phyloP scores from a whole-genome alignment of 37 sponge, comb jelly and placozoan genomes.

The Petrosia ficiformis region DNA sequence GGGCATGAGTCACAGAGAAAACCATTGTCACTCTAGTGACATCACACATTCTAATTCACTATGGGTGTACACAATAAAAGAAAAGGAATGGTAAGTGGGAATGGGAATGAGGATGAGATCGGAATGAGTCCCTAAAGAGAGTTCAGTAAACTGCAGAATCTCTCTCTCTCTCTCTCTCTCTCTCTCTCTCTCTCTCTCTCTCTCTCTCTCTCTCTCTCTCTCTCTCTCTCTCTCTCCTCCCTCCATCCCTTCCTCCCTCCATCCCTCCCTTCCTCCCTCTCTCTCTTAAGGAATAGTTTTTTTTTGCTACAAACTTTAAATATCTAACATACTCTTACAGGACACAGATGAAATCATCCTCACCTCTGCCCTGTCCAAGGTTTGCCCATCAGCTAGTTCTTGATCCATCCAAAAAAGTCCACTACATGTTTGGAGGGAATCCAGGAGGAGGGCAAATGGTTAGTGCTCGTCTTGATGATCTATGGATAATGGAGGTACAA shows the following conservation, averaged over 20 bases:
- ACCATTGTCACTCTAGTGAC: background rate
- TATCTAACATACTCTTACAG: background rate
- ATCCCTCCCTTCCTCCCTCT: no score
- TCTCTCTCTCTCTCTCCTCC: no score
- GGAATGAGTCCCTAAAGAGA: no score
- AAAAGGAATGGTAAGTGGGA: conserved; percentile 14
- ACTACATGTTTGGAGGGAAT: conserved; percentile 86
- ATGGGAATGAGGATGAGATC: background rate
- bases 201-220: no score
- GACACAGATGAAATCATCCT: conserved; percentile 2
- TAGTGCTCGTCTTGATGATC: conserved; percentile 58
- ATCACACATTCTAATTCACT: conserved; percentile 27
- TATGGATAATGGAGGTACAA: conserved; percentile 60
- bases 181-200: no score
- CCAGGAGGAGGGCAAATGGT: conserved; percentile 18
- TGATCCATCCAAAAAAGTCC: conserved; percentile 43
- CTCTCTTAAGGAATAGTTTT: no score
- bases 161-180: no score
- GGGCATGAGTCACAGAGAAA: background rate
- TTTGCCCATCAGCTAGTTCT: conserved; percentile 80
- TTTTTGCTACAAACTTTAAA: background rate
- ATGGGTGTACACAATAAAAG: conserved; percentile 25
- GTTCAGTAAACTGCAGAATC: no score
- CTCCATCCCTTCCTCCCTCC: no score
- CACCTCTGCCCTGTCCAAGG: conserved; percentile 58